Base-by-base conservation (phyloP, 2,888 invertebrate species). In the Idaea dimidiata region DNA sequence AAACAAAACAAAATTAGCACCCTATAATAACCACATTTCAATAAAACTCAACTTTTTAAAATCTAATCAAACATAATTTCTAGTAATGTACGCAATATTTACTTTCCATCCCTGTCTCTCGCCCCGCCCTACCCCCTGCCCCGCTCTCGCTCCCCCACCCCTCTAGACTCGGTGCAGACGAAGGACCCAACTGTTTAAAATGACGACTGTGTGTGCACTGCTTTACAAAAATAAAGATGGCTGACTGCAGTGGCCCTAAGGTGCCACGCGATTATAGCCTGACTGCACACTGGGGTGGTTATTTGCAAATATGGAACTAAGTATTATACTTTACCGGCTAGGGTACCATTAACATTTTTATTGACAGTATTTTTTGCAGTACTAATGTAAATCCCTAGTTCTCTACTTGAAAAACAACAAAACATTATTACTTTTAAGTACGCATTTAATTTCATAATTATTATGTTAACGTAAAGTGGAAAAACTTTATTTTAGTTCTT, bases 211-310 rank as follows among this genome's bases (percentile, higher is more conserved):
- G 77, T 74, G 79, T 85, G 86, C 87, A 84, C 77, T 82, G 86
- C 86, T 85, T 84, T 82, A 86, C 82, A 81, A 86, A 89, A 89
- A 86, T 89, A 89, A 91, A 90, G 88, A 91, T 91, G 91, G 91
- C 91, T 82, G 89, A 81, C 80, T 77, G 74, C 70, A 71, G 65
- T 65, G 63, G 64, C 66, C 67, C 61, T 69, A 70, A 67, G 66
- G 68, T 72, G 68, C 63, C 66, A 63, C 53, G 63, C 61, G 33
- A 67, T 66, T 61, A 70, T 67, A 70, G 43, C 43, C 43, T 72
- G 75, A 71, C 69, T 67, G 71, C 62, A 63, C 58, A 55, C 43
- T 64, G 32, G 67, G 58, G 69, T 73, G 71, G 43, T 14, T 43
- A 43, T 43, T 43, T 43, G 74, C 69, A 75, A 74, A 74, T 69